Base-by-base conservation (phyloP, 2,888 invertebrate species). In the Odontomyia ornata region DNA sequence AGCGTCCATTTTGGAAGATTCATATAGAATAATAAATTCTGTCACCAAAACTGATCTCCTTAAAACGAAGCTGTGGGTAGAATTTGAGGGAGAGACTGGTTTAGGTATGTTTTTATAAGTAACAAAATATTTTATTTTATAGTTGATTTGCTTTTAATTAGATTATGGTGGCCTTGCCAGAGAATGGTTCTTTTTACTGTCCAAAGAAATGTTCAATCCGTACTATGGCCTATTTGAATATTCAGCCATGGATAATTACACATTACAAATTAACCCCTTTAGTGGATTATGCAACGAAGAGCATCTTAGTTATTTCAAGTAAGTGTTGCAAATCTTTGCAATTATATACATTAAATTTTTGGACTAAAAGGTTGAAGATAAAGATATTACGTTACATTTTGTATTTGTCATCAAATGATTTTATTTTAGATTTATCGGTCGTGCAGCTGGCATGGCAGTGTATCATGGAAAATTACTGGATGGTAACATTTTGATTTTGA, bases 181-280 rank as follows among this genome's bases (percentile, higher is more conserved):
- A 79, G 99, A 99, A 88, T 99, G 98, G 98, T 99, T 99, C 89
- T 99, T 98, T 89, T 90, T 99, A 28, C 89, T 99, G 13, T 99
- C 98, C 0, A 98, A 98, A 87, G 99, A 99, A 89, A 98, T 99
- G 97, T 99, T 99, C 88, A 99, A 99, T 89, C 99, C 99, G 0
- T 99, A 99, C 87, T 99, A 99, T 88, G 99, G 99, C 0, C 90
- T 99, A 76, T 99, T 99, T 89, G 99, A 99, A 88, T 99, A 99
- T 89, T 98, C 98, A 0, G 99, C 99, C 4, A 98, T 98, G 98
- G 99, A 99, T 87, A 98, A 98, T 89, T 99, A 99, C 87, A 99
- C 99, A 23, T 90, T 99, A 75, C 99, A 99, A 91, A 98, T 99
- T 82, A 99, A 99, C 88, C 98, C 99, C 79, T 94, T 95, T 87